phyloP scores from a whole-genome alignment of 2,888 invertebrate genomes.

The Erebia palarica region DNA sequence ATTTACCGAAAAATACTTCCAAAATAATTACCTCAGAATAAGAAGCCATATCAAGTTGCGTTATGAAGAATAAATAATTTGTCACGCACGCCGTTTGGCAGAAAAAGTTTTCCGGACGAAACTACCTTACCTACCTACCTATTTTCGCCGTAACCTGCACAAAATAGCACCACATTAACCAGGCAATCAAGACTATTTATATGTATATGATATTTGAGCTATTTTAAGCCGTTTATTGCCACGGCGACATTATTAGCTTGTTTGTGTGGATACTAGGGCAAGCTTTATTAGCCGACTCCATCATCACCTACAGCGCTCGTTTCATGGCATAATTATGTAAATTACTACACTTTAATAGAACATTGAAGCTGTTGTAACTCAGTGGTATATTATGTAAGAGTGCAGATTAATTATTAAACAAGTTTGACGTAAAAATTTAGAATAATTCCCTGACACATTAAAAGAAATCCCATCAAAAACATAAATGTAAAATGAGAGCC shows the following conservation, averaged over 20 bases:
- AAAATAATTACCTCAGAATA: not conserved
- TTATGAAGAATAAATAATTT: not conserved
- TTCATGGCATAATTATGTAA: constrained; percentile 26
- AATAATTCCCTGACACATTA: too few relatives aligned
- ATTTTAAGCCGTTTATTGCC: constrained; percentile 35
- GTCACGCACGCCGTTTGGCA: not conserved
- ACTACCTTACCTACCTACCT: not conserved
- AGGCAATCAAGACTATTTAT: constrained; percentile 29
- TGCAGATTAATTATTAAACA: not conserved
- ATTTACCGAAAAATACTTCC: not conserved
- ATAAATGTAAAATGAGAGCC: too few relatives aligned
- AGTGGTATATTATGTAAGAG: not conserved
- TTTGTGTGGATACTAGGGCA: constrained; percentile 34
- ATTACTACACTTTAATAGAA: constrained; percentile 12
- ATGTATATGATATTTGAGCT: constrained; percentile 22
- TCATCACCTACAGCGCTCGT: constrained; percentile 25
- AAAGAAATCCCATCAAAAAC: too few relatives aligned
- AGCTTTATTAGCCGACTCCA: constrained; percentile 29
- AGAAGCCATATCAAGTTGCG: too few relatives aligned
- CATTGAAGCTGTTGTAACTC: not conserved
- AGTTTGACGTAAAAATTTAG: too few relatives aligned
- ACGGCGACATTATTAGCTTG: constrained; percentile 35
- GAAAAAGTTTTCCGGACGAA: not conserved
- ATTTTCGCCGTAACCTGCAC: not conserved
- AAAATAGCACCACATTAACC: constrained; percentile 22